Conservation (phyloP, 2,888 invertebrate genomes). For the Metacarcinus magister region DNA sequence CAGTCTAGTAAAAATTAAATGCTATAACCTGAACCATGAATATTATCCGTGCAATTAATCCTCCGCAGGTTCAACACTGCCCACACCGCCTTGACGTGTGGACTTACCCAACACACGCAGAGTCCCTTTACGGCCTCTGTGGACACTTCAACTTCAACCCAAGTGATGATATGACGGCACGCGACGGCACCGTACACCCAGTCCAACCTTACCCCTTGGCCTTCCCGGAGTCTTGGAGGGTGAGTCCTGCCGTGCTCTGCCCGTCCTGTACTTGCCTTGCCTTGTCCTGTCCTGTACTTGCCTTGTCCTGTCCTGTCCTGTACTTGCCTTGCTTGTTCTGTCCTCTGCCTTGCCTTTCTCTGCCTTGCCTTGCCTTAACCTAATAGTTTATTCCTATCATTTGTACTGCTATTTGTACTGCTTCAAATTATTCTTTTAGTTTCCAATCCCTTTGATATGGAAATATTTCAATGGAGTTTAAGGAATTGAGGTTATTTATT, state of each 20-base stretch:
- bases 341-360: too few species aligned
- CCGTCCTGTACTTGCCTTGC: background rate
- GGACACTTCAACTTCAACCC: conserved; percentile 41
- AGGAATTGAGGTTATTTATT: too few species aligned
- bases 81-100: background rate
- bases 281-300: background rate
- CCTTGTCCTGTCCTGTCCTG: background rate
- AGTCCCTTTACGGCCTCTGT: background rate
- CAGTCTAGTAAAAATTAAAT: too few species aligned
- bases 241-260: background rate
- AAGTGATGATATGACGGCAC: background rate
- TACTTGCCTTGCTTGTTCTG: too few species aligned
- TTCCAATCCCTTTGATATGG: too few species aligned
- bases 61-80: background rate
- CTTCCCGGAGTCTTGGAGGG: conserved; percentile 17
- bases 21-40: too few species aligned
- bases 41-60: background rate
- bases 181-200: background rate
- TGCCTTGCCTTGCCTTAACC: too few species aligned
- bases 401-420: too few species aligned
- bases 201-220: background rate
- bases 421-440: too few species aligned
- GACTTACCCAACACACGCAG: background rate
- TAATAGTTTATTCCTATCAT: too few species aligned
- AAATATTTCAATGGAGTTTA: too few species aligned